Evolutionary conservation across 1,140 invertebrate species (phyloP).

Genomic region (Micrasema longulum): DNA sequence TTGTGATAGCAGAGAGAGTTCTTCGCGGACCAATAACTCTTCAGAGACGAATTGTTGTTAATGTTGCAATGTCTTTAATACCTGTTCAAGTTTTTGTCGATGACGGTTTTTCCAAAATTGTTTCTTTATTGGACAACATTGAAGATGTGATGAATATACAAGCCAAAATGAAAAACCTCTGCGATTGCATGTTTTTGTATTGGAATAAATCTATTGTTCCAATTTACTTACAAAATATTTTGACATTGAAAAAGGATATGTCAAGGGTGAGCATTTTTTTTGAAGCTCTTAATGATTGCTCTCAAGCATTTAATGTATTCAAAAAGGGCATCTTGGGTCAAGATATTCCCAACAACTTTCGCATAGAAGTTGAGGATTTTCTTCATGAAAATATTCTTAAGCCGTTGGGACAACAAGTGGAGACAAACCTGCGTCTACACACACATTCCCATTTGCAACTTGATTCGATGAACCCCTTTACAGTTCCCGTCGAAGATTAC

Average conservation of each 20-base stretch:
- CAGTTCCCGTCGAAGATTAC: slow-evolving; percentile 64
- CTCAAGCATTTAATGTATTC: slow-evolving; percentile 57
- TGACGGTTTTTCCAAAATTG: slow-evolving; percentile 68
- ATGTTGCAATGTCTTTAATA: slow-evolving; percentile 77
- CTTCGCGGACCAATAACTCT: slow-evolving; percentile 78
- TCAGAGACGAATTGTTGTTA: slow-evolving; percentile 73
- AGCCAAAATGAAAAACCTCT: slow-evolving; percentile 71
- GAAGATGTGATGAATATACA: slow-evolving; percentile 73
- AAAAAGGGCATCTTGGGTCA: slow-evolving; percentile 58
- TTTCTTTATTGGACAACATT: slow-evolving; percentile 72
- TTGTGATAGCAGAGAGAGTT: slow-evolving; percentile 79
- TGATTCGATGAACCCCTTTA: slow-evolving; percentile 82
- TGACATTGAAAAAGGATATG: slow-evolving; percentile 73
- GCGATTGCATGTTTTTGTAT: slow-evolving; percentile 83
- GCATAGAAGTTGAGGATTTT: slow-evolving; percentile 58
- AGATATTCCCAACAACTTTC: slow-evolving; percentile 58
- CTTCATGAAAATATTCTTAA: slow-evolving; percentile 72
- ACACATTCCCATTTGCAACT: slow-evolving; percentile 92
- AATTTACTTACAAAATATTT: slow-evolving; percentile 80
- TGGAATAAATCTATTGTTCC: slow-evolving; percentile 84
- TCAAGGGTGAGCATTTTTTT: slow-evolving; percentile 76
- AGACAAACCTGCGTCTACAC: slow-evolving; percentile 90
- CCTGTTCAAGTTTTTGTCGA: slow-evolving; percentile 68
- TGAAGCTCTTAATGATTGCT: slow-evolving; percentile 74
- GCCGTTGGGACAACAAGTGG: slow-evolving; percentile 86